Evolutionary conservation across 2,797 vertebrate genomes (phyloP), one percentile per base, ranked within the genome.

Genomic region (Clamator glandarius): DNA sequence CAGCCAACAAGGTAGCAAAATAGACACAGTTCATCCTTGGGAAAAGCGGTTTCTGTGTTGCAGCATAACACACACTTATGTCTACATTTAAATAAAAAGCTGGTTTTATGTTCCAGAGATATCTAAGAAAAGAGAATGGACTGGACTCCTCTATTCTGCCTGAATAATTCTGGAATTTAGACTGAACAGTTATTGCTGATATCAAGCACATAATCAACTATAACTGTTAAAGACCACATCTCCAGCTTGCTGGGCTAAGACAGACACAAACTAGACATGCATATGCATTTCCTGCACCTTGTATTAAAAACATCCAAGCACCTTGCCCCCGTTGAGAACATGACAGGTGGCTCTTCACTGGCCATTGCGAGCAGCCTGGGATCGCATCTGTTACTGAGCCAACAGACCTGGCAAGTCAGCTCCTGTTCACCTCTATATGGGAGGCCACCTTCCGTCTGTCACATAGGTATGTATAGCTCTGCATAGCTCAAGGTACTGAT

Each of bases 401-500:
- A 25, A 9, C 2, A 62, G 41, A 12, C 9, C 24, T 57, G 90
- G 50, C 58, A 51, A 41, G 11, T 24, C 66, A 85, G 26, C 2
- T 58, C 33, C 35, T 54, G 21, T 39, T 63, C 70, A 48, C 42
- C 64, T 88, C 54, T 48, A 0, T 25, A 31, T 3, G 52, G 91
- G 54, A 51, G 16, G 13, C 11, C 66, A 62, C 77, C 50, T 63
- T 51, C 25, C 17, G 23, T 67, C 39, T 76, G 35, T 24, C 44
- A 13, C 0, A 0, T 6, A 58, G 21, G 8, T 48, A 26, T 31
- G 64, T 18, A n/a, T n/a, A n/a, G n/a, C 21, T 80, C 26, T 35
- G 16, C 15, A 6, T 13, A 69, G 48, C 35, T 58, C 61, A 58
- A 69, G 93, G 72, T 67, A 51, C 29, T 58, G 44, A 54, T 36